Evolutionary conservation across 2,797 vertebrate genomes (phyloP).

Genomic region (Echeneis naucrates): DNA sequence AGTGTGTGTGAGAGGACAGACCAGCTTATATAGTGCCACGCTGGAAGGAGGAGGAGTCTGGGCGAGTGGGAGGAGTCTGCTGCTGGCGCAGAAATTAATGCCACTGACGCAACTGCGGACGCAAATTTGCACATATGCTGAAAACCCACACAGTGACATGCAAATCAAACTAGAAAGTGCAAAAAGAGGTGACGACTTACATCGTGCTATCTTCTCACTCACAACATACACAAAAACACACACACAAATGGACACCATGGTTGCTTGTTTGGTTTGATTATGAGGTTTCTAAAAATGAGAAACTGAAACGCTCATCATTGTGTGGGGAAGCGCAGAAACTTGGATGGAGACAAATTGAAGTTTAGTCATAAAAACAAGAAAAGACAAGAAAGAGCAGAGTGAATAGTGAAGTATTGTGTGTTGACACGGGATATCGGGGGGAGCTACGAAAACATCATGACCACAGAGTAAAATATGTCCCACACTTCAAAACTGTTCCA

Average conservation of each 20-base stretch:
- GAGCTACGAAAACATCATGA: neutral
- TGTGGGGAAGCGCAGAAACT: neutral
- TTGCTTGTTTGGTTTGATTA: no score
- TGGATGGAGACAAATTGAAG: neutral
- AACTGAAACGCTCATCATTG: conserved; percentile 11
- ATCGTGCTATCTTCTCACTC: conserved; percentile 15
- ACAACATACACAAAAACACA: conserved; percentile 6
- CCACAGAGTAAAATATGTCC: neutral
- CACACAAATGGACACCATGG: neutral
- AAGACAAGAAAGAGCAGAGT: neutral
- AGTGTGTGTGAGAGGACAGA: conserved; percentile 32
- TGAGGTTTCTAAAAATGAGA: neutral
- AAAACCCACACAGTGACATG: neutral
- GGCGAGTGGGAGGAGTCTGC: conserved; percentile 50
- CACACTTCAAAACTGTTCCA: neutral
- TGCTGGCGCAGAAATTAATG: conserved; percentile 62
- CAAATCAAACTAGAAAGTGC: neutral
- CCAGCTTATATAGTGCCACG: conserved; percentile 65
- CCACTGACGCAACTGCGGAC: conserved; percentile 68
- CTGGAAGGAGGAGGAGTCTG: conserved; percentile 57
- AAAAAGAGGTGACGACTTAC: conserved; percentile 24
- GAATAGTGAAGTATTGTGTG: neutral
- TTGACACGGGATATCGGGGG: neutral
- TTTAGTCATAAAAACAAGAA: neutral
- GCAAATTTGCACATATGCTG: conserved; percentile 41